Evolutionary conservation across 2,888 invertebrate genomes (phyloP).

Genomic region (Phragmatobia fuliginosa): DNA sequence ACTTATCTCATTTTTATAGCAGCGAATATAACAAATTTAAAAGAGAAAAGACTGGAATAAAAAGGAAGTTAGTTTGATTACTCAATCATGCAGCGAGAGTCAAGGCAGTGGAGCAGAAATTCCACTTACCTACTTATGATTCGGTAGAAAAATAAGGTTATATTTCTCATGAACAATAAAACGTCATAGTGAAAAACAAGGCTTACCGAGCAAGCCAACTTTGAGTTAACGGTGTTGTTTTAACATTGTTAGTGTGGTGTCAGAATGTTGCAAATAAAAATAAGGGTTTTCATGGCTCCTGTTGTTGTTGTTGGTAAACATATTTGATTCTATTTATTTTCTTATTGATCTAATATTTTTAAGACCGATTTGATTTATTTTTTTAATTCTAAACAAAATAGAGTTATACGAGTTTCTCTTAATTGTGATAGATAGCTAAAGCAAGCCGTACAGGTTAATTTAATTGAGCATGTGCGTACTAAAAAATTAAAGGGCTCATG

Average conservation of each 20-base stretch:
- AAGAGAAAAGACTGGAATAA: slow-evolving; percentile 20
- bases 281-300: background rate
- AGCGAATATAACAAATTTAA: slow-evolving; percentile 20
- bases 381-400: no score
- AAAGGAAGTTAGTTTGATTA: slow-evolving; percentile 25
- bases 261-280: background rate
- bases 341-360: background rate
- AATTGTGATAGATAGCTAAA: background rate
- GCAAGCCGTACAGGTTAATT: background rate
- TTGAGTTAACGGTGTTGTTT: background rate
- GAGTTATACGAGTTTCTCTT: no score
- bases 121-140: slow-evolving; percentile 25
- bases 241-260: background rate
- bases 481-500: background rate
- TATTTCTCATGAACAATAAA: slow-evolving; percentile 3
- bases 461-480: no score
- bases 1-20: slow-evolving; percentile 5
- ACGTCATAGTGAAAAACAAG: background rate
- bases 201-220: background rate
- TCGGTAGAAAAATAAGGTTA: slow-evolving; percentile 9
- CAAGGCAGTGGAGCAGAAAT: slow-evolving; percentile 27
- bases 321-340: background rate
- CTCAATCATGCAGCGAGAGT: slow-evolving; percentile 34
- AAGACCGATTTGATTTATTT: background rate
- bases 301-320: background rate